Percentiles rank a stretch among this genome's conserved stretches.
These are phyloP conservation scores for Diacarnus erythraeanus DNA, from an alignment of 37 sponge, comb jelly and placozoan genomes.

Conservation along the genomic window DNA sequence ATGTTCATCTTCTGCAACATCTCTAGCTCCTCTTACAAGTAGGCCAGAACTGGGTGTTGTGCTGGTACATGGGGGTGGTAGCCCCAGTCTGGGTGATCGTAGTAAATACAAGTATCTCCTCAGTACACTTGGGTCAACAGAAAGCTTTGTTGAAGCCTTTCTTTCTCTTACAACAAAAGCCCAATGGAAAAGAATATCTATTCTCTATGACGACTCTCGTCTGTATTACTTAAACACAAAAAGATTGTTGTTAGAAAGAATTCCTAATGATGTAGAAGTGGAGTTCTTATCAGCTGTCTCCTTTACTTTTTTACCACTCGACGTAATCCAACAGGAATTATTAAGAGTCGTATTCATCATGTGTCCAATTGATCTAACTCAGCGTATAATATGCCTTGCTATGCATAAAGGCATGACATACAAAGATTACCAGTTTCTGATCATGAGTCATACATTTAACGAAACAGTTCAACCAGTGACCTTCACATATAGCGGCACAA, in stretches of 20 bases:
- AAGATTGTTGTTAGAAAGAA: too few relatives aligned
- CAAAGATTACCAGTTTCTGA: constrained; percentile 16
- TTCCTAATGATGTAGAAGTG: neutral
- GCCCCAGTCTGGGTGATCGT: constrained; percentile 1
- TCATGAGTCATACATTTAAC: neutral
- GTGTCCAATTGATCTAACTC: neutral
- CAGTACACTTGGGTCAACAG: constrained; percentile 15
- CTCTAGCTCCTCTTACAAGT: neutral
- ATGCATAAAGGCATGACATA: neutral
- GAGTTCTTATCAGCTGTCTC: neutral
- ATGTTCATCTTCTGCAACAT: constrained; percentile 17
- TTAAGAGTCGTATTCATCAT: constrained; percentile 3
- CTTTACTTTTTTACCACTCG: neutral
- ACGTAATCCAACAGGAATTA: neutral
- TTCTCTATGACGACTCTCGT: too few relatives aligned
- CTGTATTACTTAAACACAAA: too few relatives aligned
- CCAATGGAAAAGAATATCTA: too few relatives aligned
- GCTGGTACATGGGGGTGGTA: constrained; percentile 18
- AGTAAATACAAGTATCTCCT: constrained; percentile 9
- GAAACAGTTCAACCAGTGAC: neutral
- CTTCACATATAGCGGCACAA: neutral
- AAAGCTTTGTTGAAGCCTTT: too few relatives aligned
- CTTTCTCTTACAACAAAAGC: too few relatives aligned
- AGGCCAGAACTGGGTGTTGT: constrained; percentile 12
- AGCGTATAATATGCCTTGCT: constrained; percentile 6